Evolutionary conservation across 2,888 invertebrate species (phyloP), one percentile per base, ranked within the genome.

Genomic region (Luperina testacea): DNA sequence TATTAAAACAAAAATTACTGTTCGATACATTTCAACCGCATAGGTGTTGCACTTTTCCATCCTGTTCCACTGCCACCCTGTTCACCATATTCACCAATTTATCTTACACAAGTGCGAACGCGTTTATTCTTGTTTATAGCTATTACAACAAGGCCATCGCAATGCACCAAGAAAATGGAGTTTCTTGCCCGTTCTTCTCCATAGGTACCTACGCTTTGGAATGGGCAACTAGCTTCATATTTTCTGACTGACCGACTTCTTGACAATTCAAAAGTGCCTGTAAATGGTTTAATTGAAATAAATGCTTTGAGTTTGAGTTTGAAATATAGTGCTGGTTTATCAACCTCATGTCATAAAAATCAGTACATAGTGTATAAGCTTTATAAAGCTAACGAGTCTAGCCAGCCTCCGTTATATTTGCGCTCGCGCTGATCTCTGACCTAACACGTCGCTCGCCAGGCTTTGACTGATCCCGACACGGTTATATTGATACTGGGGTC

Each of bases 401-500:
- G 82, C 42, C 70, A 84, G 84, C 72, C 72, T 42, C 78, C 83
- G 74, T 80, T 79, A 85, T 76, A 78, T 77, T 77, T 77, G 85
- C 82, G 69, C 79, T 59, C 45, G 61, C 73, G 77, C 67, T 79
- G 86, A 82, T 75, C 84, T 72, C 75, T 82, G 76, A 85, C 85
- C 84, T 79, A 15, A 73, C 82, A 77, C 84, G 79, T 77, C 76
- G 79, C 73, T 80, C 57, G 38, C 63, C 38, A 32, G 74, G 71
- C 85, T 77, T 85, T 85, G 79, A 85, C 69, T 75, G 86, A 85
- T 71, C 72, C 85, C 86, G 84, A 72, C 84, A 48, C 69, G 48
- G 65, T 51, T 48, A 61, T 78, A 79, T 82, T 85, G 79, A 82
- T 79, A 70, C 75, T 27, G 42, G 11, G 72, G 38, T 69, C 67